Base-by-base conservation (phyloP, 37 sponge, comb jelly and placozoan species). In the Chondrilla cf. caribensis region DNA sequence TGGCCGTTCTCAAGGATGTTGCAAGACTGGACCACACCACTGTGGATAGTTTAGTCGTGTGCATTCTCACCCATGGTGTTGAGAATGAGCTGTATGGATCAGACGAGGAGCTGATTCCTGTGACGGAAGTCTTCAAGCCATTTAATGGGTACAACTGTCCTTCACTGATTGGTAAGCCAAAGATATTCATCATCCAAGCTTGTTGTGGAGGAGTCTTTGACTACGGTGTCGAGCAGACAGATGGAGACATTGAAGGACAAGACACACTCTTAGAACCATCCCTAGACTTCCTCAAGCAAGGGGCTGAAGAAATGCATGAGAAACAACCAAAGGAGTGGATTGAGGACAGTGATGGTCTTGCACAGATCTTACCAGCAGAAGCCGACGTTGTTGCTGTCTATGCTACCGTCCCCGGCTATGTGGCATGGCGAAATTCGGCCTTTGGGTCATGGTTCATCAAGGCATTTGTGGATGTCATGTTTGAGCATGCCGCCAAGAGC, bases 401-500 rank as follows among this genome's bases (percentile, higher is more conserved):
- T 86, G 86, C 91, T n/a, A 93, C 93, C 14, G 85, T 88, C 3
- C 97, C 97, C 0, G 94, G 94, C 41, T 96, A 93, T 38, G 91
- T 91, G 38, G 93, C 97, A 2, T 96, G 97, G 97, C 44, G 97
- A 19, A 96, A 93, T 80, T 86, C 40, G 3, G 89, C 68, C 39
- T 85, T 66, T 85, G 96, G 96, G 7, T 84, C 96, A 37, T 95
- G 96, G 92, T 93, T 94, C 68, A 43, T 94, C 33, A 88, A 91
- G 82, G 95, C 95, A 11, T 70, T 94, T 40, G 79, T 75, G 0
- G 92, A 94, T 39, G 68, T 80, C 25, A 66, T 94, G 84, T 25
- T 11, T 9, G 86, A 88, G 65, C 35, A 59, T 25, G 81, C 85
- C 18, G 4, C 3, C 4, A 83, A 81, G 57, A 87, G 86, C 41